phyloP scores from a whole-genome alignment of 1,140 invertebrate species.

The Plodia interpunctella region DNA sequence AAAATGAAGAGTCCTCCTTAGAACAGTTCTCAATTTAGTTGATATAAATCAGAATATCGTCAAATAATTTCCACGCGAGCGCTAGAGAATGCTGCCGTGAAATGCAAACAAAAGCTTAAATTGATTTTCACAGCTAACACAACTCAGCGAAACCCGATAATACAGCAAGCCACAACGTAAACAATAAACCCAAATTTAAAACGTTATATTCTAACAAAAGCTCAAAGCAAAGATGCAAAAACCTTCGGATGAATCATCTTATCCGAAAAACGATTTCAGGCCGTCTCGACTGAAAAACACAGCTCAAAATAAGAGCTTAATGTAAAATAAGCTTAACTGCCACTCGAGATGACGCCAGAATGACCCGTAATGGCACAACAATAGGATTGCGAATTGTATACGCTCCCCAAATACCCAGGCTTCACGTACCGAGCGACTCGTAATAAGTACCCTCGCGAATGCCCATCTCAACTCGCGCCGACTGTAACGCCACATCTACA shows the following conservation, averaged over 20 bases:
- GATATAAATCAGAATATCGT: no score
- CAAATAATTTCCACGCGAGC: no score
- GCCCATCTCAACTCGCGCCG: conserved; percentile 19
- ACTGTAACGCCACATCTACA: conserved; percentile 16
- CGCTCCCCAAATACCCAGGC: not conserved
- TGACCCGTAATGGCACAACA: conserved; percentile 15
- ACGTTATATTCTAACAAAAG: conserved; percentile 7
- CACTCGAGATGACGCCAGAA: conserved; percentile 16
- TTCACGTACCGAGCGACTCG: conserved; percentile 11
- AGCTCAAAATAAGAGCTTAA: conserved; percentile 13
- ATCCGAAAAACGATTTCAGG: conserved; percentile 34
- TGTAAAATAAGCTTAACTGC: conserved; percentile 12
- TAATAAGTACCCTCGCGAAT: conserved; percentile 33
- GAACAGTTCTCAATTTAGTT: no score
- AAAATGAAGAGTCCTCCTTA: no score
- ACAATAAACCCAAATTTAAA: not conserved
- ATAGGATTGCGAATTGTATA: conserved; percentile 27
- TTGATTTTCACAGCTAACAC: not conserved
- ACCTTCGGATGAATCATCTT: conserved; percentile 28
- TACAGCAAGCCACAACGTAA: not conserved
- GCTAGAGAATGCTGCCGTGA: no score
- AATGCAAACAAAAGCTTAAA: no score
- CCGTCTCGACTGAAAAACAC: conserved; percentile 23
- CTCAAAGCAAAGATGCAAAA: conserved; percentile 14
- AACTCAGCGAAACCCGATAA: not conserved